These are phyloP conservation scores for Mayetiola destructor DNA, from an alignment of 2,888 invertebrate genomes.

Conservation along the genomic window DNA sequence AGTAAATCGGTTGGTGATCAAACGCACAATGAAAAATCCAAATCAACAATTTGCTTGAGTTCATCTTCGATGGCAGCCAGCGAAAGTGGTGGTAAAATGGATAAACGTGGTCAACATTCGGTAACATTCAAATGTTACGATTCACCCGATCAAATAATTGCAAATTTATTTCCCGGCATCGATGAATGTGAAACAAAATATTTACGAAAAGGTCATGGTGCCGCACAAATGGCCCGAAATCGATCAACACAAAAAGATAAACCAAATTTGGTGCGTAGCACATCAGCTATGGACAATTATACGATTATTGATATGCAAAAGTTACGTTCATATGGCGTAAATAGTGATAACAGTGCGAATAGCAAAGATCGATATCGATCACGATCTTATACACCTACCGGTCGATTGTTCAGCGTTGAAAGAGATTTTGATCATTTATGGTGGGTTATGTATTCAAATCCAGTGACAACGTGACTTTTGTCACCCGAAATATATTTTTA, in stretches of 20 bases:
- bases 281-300: neutral
- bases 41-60: conserved; percentile 12
- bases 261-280: neutral
- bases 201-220: conserved; percentile 6
- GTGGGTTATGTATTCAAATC: conserved; percentile 5
- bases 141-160: conserved; percentile 8
- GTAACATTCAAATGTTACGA: conserved; percentile 6
- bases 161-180: conserved; percentile 2
- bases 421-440: conserved; percentile 13
- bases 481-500: too few relatives aligned
- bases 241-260: neutral
- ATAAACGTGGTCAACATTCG: neutral
- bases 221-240: neutral
- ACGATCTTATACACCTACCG: neutral
- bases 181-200: neutral
- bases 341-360: neutral
- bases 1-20: neutral
- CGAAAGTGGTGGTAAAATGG: neutral
- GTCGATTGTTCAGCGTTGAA: conserved; percentile 5
- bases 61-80: neutral
- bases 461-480: too few relatives aligned
- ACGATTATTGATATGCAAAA: neutral
- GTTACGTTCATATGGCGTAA: neutral
- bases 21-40: neutral
- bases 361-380: conserved; percentile 6